A percentile compares a stretch with the other conserved stretches of the same genome.
Evolutionary conservation across 2,888 invertebrate genomes (phyloP).

Genomic region (Zootermopsis nevadensis): DNA sequence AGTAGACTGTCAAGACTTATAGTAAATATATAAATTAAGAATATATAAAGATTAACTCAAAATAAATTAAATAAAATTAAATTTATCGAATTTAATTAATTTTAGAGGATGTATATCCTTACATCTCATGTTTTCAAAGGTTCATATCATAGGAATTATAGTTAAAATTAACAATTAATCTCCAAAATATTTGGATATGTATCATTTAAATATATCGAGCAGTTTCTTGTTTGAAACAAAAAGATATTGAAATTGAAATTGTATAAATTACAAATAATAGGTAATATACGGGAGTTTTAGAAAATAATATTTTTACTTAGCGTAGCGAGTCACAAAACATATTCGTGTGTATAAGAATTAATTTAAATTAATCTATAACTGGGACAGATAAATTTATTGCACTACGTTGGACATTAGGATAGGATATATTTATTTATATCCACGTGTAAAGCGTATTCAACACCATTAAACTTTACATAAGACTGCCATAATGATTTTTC

Average conservation of each 20-base stretch:
- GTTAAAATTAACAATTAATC: neutral
- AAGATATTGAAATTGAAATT: neutral
- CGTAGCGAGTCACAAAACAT: neutral
- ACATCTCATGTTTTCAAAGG: neutral
- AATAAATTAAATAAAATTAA: neutral
- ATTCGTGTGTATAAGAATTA: neutral
- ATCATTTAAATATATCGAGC: neutral
- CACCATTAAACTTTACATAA: conserved; percentile 2
- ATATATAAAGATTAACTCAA: neutral
- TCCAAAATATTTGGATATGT: neutral
- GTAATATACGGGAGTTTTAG: neutral
- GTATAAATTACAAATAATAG: neutral
- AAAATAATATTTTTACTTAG: neutral
- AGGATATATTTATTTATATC: neutral
- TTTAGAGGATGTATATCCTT: neutral
- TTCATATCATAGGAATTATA: neutral
- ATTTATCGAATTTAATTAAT: too few species aligned
- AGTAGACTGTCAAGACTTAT: neutral
- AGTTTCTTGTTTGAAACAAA: neutral
- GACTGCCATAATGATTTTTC: conserved; percentile 5
- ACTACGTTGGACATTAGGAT: neutral
- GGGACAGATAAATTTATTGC: neutral
- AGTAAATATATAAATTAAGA: neutral
- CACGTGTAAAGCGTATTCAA: neutral
- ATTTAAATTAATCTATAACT: neutral